Evolutionary conservation across 2,797 vertebrate species (phyloP).

Genomic region (Fratercula arctica): DNA sequence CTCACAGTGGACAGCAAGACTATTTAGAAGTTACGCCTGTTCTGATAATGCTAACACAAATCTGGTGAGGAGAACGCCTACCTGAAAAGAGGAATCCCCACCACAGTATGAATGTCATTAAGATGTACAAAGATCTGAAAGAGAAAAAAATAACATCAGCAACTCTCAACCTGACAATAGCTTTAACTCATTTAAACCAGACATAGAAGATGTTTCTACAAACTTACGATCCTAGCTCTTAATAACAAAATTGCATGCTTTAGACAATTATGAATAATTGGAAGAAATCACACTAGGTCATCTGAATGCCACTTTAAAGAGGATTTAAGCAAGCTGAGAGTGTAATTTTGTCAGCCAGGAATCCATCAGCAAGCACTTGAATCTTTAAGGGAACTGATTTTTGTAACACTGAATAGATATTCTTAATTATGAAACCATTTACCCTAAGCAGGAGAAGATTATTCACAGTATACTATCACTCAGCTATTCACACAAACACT

Average conservation of each 20-base stretch:
- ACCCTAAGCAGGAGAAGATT: not conserved
- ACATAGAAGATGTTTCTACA: not conserved
- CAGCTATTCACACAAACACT: not conserved
- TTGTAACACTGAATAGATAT: not conserved
- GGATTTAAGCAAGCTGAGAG: not conserved
- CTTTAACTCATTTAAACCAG: not conserved
- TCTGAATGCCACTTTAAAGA: not conserved
- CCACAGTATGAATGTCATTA: constrained; percentile 84
- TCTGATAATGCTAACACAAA: not conserved
- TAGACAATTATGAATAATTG: not conserved
- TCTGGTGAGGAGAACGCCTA: constrained; percentile 26
- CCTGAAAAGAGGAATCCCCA: constrained; percentile 91
- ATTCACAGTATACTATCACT: not conserved
- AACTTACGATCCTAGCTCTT: not conserved
- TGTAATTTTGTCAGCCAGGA: not conserved
- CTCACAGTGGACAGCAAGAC: not conserved
- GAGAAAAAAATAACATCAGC: not conserved
- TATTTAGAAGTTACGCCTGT: not conserved
- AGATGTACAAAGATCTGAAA: constrained; percentile 87
- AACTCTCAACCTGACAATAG: not conserved
- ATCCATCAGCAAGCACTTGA: not conserved
- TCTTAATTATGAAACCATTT: not conserved
- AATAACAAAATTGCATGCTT: not conserved
- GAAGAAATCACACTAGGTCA: not conserved
- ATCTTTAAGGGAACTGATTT: not conserved